Conservation (phyloP, 2,888 invertebrate genomes). For the Lepeophtheirus nordmannii region DNA sequence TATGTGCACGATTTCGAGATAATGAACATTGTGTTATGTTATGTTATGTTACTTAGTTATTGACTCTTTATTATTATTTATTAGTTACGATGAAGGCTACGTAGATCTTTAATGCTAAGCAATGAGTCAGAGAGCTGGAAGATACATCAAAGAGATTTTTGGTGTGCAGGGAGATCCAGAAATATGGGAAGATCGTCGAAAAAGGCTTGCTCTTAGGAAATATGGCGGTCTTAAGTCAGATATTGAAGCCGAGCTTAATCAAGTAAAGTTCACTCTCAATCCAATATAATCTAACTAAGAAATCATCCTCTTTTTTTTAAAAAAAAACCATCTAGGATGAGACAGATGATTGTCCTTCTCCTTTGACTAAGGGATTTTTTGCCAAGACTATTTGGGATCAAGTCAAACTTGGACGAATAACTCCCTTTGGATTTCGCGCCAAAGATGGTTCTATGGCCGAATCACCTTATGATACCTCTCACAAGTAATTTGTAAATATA, state of each 20-base stretch:
- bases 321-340: background rate
- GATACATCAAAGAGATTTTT: background rate
- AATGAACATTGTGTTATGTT: no score
- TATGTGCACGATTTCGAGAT: no score
- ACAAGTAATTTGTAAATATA: no score
- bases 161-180: background rate
- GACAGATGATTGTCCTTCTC: background rate
- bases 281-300: no score
- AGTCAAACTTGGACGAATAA: background rate
- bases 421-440: background rate
- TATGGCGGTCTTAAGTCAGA: conserved; percentile 4
- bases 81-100: no score
- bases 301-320: background rate
- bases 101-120: no score
- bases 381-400: background rate
- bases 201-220: background rate
- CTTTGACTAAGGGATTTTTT: background rate
- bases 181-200: conserved; percentile 10
- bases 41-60: no score
- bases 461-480: no score
- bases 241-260: background rate
- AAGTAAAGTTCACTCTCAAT: no score
- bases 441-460: background rate
- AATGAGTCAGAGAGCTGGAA: no score
- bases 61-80: no score